These are phyloP conservation scores for Endotricha flammealis DNA, from an alignment of 2,888 invertebrate genomes.

Conservation along the genomic window DNA sequence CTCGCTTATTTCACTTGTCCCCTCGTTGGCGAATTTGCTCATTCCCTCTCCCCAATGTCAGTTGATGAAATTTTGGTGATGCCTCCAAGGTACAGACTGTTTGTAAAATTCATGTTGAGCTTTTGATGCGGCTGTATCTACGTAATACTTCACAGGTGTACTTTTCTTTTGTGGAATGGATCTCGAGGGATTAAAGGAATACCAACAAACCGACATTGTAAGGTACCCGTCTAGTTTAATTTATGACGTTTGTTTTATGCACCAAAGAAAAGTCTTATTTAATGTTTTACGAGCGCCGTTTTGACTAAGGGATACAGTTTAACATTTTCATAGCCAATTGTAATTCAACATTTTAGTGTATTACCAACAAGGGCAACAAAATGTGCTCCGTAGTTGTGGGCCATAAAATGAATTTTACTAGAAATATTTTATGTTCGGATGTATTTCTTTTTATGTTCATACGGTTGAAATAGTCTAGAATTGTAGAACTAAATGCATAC, in stretches of 20 bases:
- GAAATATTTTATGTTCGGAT: neutral
- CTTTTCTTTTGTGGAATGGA: slow-evolving; percentile 38
- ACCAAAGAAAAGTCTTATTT: neutral
- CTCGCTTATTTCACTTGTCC: slow-evolving; percentile 75
- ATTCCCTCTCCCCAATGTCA: slow-evolving; percentile 35
- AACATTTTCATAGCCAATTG: neutral
- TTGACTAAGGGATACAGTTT: neutral
- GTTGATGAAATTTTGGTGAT: slow-evolving; percentile 66
- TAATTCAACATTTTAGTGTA: neutral
- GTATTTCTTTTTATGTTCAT: neutral
- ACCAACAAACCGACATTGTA: slow-evolving; percentile 26
- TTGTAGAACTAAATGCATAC: too few species aligned
- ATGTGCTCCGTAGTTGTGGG: neutral
- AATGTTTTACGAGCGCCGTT: neutral
- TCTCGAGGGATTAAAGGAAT: slow-evolving; percentile 39
- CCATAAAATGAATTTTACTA: neutral
- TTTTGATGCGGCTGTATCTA: slow-evolving; percentile 45
- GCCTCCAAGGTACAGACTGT: slow-evolving; percentile 47
- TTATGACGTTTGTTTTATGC: slow-evolving; percentile 19
- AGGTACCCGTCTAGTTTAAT: slow-evolving; percentile 22
- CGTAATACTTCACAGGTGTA: slow-evolving; percentile 40
- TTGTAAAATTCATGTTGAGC: slow-evolving; percentile 53
- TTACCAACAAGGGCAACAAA: neutral
- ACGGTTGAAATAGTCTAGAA: too few species aligned
- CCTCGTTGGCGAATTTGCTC: slow-evolving; percentile 59